These are phyloP conservation scores for Brachyhypopomus gauderio DNA, from an alignment of 2,113 vertebrate genomes.

Conservation along the genomic window DNA sequence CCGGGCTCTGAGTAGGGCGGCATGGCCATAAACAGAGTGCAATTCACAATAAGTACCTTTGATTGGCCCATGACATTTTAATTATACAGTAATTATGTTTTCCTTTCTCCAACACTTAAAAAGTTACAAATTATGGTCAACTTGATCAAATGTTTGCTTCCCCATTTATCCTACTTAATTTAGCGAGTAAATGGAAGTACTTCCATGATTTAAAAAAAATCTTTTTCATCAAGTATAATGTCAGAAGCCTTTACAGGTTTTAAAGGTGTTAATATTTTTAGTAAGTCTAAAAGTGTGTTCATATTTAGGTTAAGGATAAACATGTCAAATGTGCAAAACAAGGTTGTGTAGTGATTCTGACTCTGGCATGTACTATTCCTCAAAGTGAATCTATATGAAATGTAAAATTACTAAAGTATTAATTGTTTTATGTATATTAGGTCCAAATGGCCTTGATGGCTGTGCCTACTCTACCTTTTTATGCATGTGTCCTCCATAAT, in stretches of 20 bases:
- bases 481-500: conserved; percentile 32
- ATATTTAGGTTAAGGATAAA: background rate
- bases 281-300: background rate
- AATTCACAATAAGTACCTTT: too few relatives aligned
- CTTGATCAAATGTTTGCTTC: too few relatives aligned
- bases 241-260: too few relatives aligned
- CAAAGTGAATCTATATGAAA: background rate
- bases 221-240: too few relatives aligned
- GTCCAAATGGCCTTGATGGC: conserved; percentile 22
- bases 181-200: background rate
- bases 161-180: background rate
- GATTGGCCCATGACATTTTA: too few relatives aligned
- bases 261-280: too few relatives aligned
- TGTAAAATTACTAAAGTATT: conserved; percentile 13
- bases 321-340: background rate
- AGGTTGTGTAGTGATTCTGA: background rate
- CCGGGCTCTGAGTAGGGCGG: too few relatives aligned
- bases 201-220: background rate
- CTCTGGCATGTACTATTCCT: background rate
- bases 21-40: too few relatives aligned
- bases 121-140: too few relatives aligned
- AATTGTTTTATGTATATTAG: conserved; percentile 37
- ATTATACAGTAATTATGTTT: too few relatives aligned
- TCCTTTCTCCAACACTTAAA: too few relatives aligned
- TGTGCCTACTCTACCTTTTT: conserved; percentile 24